phyloP scores from a whole-genome alignment of 2,113 vertebrate genomes.

The Pongo pygmaeus region DNA sequence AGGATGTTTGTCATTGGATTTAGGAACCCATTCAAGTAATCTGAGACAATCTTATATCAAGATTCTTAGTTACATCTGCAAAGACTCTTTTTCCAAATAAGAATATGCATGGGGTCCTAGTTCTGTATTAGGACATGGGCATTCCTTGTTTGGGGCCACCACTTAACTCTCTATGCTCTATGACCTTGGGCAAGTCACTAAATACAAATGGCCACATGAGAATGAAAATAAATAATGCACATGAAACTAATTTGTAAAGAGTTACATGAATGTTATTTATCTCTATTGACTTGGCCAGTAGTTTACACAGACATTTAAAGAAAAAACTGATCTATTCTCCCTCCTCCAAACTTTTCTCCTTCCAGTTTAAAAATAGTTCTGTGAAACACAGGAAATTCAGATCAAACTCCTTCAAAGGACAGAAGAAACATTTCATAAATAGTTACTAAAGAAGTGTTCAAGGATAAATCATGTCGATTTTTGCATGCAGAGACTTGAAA shows the following conservation, averaged over 20 bases:
- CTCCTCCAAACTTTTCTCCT: background rate
- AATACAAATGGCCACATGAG: background rate
- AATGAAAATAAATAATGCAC: background rate
- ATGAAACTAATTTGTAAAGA: background rate
- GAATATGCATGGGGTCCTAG: background rate
- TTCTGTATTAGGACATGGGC: background rate
- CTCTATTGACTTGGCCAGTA: background rate
- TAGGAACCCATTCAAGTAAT: background rate
- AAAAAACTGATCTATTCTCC: background rate
- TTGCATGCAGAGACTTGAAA: background rate
- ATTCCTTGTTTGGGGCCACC: background rate
- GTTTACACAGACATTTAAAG: background rate
- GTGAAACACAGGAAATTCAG: background rate
- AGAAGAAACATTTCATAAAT: slow-evolving; percentile 19
- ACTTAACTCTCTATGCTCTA: background rate
- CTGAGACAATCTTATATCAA: background rate
- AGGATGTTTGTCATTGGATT: background rate
- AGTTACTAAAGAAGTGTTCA: background rate
- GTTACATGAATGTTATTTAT: background rate
- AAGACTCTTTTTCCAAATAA: background rate
- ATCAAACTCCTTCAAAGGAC: background rate
- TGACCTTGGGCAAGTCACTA: background rate
- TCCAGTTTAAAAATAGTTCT: slow-evolving; percentile 28
- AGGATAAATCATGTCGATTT: background rate
- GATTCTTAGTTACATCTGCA: background rate